Conservation (phyloP, 2,113 vertebrate species). For the Deroptyus accipitrinus region DNA sequence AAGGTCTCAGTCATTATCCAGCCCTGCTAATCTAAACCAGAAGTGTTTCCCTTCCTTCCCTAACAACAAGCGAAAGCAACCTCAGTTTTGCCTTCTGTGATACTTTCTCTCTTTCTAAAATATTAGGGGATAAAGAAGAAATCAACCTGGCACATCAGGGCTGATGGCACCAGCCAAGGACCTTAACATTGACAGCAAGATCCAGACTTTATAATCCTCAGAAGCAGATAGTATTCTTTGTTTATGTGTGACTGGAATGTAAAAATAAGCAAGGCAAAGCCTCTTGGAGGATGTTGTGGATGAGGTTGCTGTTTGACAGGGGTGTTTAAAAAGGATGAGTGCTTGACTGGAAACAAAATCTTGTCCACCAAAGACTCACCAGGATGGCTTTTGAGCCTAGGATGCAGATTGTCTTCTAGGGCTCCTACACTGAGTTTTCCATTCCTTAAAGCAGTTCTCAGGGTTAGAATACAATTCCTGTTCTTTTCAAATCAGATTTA, state of each 20-base stretch:
- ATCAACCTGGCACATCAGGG: not conserved
- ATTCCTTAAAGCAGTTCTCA: accelerated
- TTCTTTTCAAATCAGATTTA: not conserved
- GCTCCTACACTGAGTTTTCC: not conserved
- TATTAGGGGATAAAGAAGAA: accelerated
- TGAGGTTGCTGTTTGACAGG: not conserved
- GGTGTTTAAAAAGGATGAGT: not conserved
- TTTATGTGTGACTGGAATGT: not conserved
- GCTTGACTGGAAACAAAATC: not conserved
- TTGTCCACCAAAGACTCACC: not conserved
- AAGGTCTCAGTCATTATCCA: not conserved
- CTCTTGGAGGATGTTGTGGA: not conserved
- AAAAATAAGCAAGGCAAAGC: not conserved
- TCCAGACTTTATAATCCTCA: not conserved
- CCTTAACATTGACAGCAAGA: not conserved
- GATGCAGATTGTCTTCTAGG: not conserved
- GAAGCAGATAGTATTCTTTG: not conserved
- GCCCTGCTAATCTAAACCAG: not conserved
- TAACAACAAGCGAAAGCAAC: not conserved
- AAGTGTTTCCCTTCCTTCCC: not conserved
- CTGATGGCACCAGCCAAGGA: not conserved
- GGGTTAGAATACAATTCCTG: not conserved
- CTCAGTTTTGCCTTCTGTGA: not conserved
- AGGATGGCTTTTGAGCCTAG: not conserved
- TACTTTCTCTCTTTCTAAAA: not conserved